phyloP scores from a whole-genome alignment of 1,140 invertebrate genomes.

The Frieseomelitta varia region DNA sequence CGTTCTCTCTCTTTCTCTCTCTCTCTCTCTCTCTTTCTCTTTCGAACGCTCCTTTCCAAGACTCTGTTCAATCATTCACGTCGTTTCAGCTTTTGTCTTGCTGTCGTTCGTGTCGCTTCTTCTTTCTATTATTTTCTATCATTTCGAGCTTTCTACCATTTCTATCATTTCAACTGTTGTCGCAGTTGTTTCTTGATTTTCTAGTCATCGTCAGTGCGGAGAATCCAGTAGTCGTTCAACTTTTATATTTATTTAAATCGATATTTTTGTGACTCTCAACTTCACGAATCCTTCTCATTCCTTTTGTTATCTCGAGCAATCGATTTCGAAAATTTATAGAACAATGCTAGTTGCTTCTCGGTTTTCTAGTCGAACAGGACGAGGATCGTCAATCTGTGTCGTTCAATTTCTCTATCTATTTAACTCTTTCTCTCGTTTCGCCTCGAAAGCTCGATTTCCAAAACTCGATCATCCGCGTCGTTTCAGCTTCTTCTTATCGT shows the following conservation, averaged over 20 bases:
- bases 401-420: background rate
- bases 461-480: too few relatives aligned
- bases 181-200: too few relatives aligned
- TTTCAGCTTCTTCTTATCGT: too few relatives aligned
- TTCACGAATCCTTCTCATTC: too few relatives aligned
- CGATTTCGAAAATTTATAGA: constrained; percentile 4
- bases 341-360: background rate
- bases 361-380: background rate
- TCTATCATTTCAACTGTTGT: too few relatives aligned
- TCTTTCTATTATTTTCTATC: too few relatives aligned
- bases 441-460: too few relatives aligned
- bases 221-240: background rate
- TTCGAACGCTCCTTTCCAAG: background rate
- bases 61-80: background rate
- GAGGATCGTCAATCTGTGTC: background rate
- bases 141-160: too few relatives aligned
- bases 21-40: too few relatives aligned
- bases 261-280: too few relatives aligned
- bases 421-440: too few relatives aligned
- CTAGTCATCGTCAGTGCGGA: too few relatives aligned
- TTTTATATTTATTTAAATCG: background rate
- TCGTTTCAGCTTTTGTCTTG: background rate
- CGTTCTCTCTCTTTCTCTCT: background rate
- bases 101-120: background rate
- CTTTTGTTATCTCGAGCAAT: background rate